Base-by-base conservation (phyloP, 2,888 invertebrate genomes). In the Branchellion lobata region DNA sequence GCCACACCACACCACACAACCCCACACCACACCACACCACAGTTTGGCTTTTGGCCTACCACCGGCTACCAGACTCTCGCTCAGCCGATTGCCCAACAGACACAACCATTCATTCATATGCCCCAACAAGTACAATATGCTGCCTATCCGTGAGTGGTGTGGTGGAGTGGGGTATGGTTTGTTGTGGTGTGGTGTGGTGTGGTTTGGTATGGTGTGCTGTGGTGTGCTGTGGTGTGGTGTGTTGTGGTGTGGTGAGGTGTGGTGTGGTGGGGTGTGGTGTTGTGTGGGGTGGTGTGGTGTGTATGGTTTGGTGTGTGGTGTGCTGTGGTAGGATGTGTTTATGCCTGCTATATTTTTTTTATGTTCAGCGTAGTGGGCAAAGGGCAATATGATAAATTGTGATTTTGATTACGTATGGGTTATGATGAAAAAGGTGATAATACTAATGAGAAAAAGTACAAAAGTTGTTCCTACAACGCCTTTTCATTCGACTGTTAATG, bases 1-100 rank as follows among this genome's bases (percentile, higher is more conserved):
- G n/a, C n/a, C n/a, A n/a, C n/a, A n/a, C n/a, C n/a, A n/a, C n/a
- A n/a, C n/a, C n/a, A n/a, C n/a, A n/a, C n/a, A n/a, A n/a, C n/a
- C n/a, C n/a, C n/a, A n/a, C n/a, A n/a, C n/a, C n/a, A n/a, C n/a
- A n/a, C n/a, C n/a, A n/a, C n/a, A n/a, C n/a, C n/a, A 1, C 11
- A 74, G 74, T 74, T 74, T 53, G 74, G 74, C 53, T 74, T 74
- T 21, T 74, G 74, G 74, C 51, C 74, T 2, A 36, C 74, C 27
- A n/a, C 36, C 18, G 31, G 53, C 53, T 74, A 74, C 53, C 74
- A 74, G 53, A 36, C 74, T 8, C 53, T 74, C n/a, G 47, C 36
- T n/a, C 71, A 69, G 27, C 74, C 36, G 18, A 18, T 29, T 18
- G n/a, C 74, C 8, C 74, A n/a, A 51, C 74, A 47, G 29, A 27